These are phyloP conservation scores for Orthosia gracilis DNA, from an alignment of 2,888 invertebrate species.

Conservation along the genomic window DNA sequence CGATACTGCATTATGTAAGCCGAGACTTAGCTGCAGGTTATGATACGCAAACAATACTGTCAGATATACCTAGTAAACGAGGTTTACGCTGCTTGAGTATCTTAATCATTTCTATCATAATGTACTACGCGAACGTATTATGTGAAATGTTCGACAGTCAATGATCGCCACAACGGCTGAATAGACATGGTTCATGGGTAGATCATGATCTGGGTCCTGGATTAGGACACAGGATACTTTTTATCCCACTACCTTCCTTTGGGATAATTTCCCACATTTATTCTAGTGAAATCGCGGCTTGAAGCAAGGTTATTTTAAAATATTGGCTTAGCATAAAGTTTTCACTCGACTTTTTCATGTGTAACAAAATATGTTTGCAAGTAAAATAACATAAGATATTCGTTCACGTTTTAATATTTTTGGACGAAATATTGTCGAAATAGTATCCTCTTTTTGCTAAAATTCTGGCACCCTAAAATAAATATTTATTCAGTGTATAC, in stretches of 20 bases:
- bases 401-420: background rate
- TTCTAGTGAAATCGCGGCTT: background rate
- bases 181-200: too few species aligned
- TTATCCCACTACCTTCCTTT: background rate
- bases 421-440: background rate
- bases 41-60: constrained; percentile 31
- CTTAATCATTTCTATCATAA: background rate
- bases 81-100: background rate
- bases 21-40: constrained; percentile 35
- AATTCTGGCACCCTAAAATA: constrained; percentile 3
- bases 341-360: background rate
- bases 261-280: background rate
- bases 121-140: too few species aligned
- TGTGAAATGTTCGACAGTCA: too few species aligned
- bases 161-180: background rate
- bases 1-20: constrained; percentile 55
- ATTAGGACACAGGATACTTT: background rate
- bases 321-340: background rate
- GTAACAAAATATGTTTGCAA: background rate
- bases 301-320: background rate
- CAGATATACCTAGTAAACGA: background rate
- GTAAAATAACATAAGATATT: background rate
- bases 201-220: too few species aligned
- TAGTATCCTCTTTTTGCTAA: background rate
- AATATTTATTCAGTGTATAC: constrained; percentile 22